Evolutionary conservation across 1,140 invertebrate genomes (phyloP), one percentile per base, ranked within the genome.

Genomic region (Episyrphus balteatus): DNA sequence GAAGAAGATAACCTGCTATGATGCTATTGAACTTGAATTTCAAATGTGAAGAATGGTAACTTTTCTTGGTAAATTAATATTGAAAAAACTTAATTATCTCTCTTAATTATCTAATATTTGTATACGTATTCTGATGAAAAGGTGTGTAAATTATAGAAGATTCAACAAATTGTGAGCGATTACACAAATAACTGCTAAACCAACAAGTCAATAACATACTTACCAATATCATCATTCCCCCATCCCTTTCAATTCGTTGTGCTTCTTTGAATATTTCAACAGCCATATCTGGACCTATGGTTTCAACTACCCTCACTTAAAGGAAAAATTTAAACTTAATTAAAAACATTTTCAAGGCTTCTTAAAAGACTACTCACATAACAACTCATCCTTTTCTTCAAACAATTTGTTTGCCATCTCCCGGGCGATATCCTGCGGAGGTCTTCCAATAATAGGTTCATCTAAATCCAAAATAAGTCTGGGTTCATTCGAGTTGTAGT

Each of bases 181-280:
- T n/a, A n/a, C n/a, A n/a, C n/a, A n/a, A n/a, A n/a, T n/a, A n/a
- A n/a, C n/a, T n/a, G n/a, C n/a, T n/a, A n/a, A n/a, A n/a, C n/a
- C n/a, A n/a, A n/a, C n/a, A n/a, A n/a, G n/a, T n/a, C n/a, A n/a
- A n/a, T n/a, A 18, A 3, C 37, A 42, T 39, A 42, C 34, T 70
- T 70, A 84, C 82, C 72, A 81, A 79, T 47, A 87, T 83, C 60
- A 88, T 73, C 80, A 92, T 83, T 19, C 88, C 88, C 37, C 88
- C 88, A 58, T 80, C 76, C 49, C 78, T 78, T 72, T 91, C 87
- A 47, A 89, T 78, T 60, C 79, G 76, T 63, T 84, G 83, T 33
- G 86, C 88, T 70, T 86, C 78, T 57, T 82, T 77, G 52, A 83
- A 86, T 46, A 91, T 70, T 54, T 85, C 74, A 44, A 90, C 75